A percentile compares a stretch with the other conserved stretches of the same genome.
These are phyloP conservation scores for Andrena hattorfiana DNA, from an alignment of 2,888 invertebrate genomes.

Conservation along the genomic window DNA sequence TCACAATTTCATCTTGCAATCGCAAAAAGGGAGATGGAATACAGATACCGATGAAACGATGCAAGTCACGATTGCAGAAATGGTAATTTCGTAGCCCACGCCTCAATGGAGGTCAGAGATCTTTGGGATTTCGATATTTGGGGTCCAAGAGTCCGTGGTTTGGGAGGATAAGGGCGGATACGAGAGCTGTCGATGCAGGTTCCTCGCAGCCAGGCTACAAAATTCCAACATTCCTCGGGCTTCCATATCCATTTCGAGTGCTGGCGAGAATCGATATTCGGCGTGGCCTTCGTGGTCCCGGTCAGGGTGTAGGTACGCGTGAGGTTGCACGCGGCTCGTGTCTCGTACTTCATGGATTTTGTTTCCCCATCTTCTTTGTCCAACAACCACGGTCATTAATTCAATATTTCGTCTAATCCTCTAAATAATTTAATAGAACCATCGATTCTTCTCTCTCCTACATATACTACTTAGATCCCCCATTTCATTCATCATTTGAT, in stretches of 20 bases:
- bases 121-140: constrained; percentile 3
- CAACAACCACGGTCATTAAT: background rate
- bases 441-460: too few species aligned
- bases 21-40: too few species aligned
- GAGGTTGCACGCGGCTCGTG: constrained; percentile 41
- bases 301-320: constrained; percentile 64
- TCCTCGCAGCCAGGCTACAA: constrained; percentile 71
- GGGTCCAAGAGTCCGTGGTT: background rate
- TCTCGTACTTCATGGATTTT: constrained; percentile 29
- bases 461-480: too few species aligned
- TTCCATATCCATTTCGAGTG: constrained; percentile 84
- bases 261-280: constrained; percentile 81
- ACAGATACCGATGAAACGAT: too few species aligned
- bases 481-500: too few species aligned
- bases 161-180: constrained; percentile 7
- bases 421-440: background rate
- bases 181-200: constrained; percentile 47
- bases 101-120: background rate
- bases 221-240: constrained; percentile 83
- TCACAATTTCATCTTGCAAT: too few species aligned
- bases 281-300: constrained; percentile 70
- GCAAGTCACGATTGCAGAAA: too few species aligned
- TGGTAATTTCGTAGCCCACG: too few species aligned
- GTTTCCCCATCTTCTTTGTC: constrained; percentile 10
- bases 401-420: background rate